Evolutionary conservation across 2,113 vertebrate species (phyloP).

Genomic region (Neomonachus schauinslandi): DNA sequence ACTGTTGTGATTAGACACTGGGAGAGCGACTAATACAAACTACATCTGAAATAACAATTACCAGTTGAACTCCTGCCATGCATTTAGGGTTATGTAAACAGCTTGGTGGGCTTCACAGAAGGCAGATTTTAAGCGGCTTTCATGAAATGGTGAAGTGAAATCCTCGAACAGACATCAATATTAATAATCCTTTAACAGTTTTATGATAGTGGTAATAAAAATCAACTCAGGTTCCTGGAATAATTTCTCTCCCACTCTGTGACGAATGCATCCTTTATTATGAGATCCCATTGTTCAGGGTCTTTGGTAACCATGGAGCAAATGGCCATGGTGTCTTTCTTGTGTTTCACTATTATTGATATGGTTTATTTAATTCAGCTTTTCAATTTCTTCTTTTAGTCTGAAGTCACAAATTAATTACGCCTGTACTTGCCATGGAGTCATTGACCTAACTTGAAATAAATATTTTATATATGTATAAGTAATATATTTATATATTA

Average conservation of each 20-base stretch:
- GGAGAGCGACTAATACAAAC: background rate
- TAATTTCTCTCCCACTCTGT: constrained; percentile 43
- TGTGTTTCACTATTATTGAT: constrained; percentile 55
- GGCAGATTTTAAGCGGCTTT: constrained; percentile 78
- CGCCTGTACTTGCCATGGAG: background rate
- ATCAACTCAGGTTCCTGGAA: constrained; percentile 55
- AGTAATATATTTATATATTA: background rate
- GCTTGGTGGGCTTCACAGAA: constrained; percentile 78
- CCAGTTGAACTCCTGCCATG: constrained; percentile 62
- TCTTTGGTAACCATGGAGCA: constrained; percentile 35
- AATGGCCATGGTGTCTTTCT: background rate
- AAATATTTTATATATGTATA: constrained; percentile 46
- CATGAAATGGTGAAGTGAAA: constrained; percentile 57
- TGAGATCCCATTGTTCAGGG: background rate
- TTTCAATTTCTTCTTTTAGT: constrained; percentile 58
- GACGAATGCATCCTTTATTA: constrained; percentile 25
- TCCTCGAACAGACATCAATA: constrained; percentile 77
- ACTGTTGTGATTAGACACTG: constrained; percentile 49
- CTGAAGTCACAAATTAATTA: constrained; percentile 68
- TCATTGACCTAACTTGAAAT: constrained; percentile 58
- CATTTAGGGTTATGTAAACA: constrained; percentile 79
- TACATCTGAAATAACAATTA: constrained; percentile 58
- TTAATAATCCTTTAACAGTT: constrained; percentile 72
- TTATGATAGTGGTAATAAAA: constrained; percentile 68
- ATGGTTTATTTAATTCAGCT: constrained; percentile 58